Evolutionary conservation across 2,797 vertebrate species (phyloP), one percentile per base, ranked within the genome.

Genomic region (Botia kubotai): DNA sequence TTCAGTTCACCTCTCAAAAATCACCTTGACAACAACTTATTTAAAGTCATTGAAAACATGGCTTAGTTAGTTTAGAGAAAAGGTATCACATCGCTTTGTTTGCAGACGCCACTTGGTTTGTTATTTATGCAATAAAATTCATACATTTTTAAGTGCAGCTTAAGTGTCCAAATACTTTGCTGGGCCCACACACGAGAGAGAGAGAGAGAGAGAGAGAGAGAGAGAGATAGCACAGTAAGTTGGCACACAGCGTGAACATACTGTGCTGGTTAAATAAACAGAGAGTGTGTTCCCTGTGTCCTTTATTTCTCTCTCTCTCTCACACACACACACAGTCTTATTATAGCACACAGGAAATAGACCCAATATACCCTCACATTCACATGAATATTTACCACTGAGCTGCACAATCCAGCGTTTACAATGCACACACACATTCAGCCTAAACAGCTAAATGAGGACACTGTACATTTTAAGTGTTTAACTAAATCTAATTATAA

Each of bases 311-410:
- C 75, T 53, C 65, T 48, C 39, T 2, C 36, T 21, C 80, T n/a
- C n/a, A 67, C 66, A 17, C 62, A 62, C 63, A 7, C 23, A 62
- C 77, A 65, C 17, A 46, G 65, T 75, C 85, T 85, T 85, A 81
- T 85, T 83, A 81, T 81, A 83, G 75, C 79, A 33, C 76, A 76
- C 79, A 82, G 83, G 83, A 87, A 87, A 85, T 81, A 82, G 68
- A 72, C 58, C 62, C 62, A 73, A 62, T 50, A 78, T 48, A 78
- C 11, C 33, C 52, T 48, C 65, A 55, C 66, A 29, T 39, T 46
- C 10, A 0, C 50, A 46, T 53, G 36, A 19, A 57, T 46, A 55
- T 68, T n/a, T 68, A 58, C 52, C 3, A 29, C 33, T 46, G 21
- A 77, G 17, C 58, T 52, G 73, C 12, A 52, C 60, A n/a, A 60